Conservation (phyloP, 2,797 vertebrate species). For the Macropodus opercularis region DNA sequence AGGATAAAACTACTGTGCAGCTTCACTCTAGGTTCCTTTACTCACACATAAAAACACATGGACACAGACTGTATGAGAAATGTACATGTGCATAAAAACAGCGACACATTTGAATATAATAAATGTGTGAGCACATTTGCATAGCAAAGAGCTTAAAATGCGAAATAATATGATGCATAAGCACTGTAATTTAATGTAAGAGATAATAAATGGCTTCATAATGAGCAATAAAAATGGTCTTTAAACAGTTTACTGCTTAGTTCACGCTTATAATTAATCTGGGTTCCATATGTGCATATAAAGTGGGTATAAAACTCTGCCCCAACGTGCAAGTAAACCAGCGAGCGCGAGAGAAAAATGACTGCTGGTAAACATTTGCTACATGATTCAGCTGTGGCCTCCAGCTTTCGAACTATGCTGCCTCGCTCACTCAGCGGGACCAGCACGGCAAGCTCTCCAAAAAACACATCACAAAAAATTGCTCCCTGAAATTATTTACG, state of each 20-base stretch:
- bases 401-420: constrained; percentile 34
- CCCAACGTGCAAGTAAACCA: constrained; percentile 51
- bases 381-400: constrained; percentile 53
- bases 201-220: constrained; percentile 77
- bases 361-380: constrained; percentile 68
- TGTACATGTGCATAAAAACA: constrained; percentile 8
- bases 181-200: constrained; percentile 71
- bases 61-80: too few species aligned
- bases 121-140: constrained; percentile 61
- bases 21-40: constrained; percentile 47
- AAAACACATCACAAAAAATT: constrained; percentile 52
- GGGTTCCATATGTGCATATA: constrained; percentile 76
- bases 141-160: constrained; percentile 52
- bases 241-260: constrained; percentile 78
- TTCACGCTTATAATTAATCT: constrained; percentile 80
- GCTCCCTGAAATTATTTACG: constrained; percentile 74
- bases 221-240: constrained; percentile 77
- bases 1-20: constrained; percentile 65
- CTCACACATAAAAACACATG: constrained; percentile 17
- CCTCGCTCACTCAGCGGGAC: constrained; percentile 36
- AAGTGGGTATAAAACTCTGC: constrained; percentile 70
- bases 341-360: constrained; percentile 53
- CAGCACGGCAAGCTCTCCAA: constrained; percentile 36
- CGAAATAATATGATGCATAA: constrained; percentile 69
- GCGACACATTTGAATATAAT: constrained; percentile 50